These are phyloP conservation scores for Augiades crinisus DNA, from an alignment of 2,888 invertebrate genomes.

Conservation along the genomic window DNA sequence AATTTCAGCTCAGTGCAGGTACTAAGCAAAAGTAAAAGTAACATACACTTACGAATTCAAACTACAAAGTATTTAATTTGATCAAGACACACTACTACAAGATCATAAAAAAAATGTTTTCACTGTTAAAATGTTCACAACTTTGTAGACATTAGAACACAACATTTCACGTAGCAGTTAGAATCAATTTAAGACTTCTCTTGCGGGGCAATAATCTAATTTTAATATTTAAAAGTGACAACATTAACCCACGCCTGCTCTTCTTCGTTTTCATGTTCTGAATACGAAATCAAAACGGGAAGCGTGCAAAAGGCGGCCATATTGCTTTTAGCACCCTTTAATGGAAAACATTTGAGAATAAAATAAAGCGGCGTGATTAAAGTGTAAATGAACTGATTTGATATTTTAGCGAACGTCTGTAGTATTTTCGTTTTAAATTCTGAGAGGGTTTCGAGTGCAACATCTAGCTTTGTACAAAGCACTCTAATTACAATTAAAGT, in stretches of 20 bases:
- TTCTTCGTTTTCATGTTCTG: conserved; percentile 60
- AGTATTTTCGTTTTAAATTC: conserved; percentile 36
- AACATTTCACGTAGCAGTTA: conserved; percentile 39
- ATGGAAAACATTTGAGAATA: conserved; percentile 57
- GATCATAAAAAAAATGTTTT: background rate
- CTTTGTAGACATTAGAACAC: background rate
- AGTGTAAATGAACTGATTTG: conserved; percentile 69
- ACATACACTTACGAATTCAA: too few relatives aligned
- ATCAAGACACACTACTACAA: too few relatives aligned
- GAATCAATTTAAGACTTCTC: conserved; percentile 57
- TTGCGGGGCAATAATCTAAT: conserved; percentile 62
- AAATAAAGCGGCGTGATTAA: conserved; percentile 61
- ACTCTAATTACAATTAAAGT: too few relatives aligned
- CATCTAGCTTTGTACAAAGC: too few relatives aligned
- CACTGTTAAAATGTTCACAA: too few relatives aligned
- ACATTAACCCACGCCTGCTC: conserved; percentile 63
- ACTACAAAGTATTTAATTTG: too few relatives aligned
- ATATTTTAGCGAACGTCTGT: conserved; percentile 55
- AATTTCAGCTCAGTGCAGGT: too few relatives aligned
- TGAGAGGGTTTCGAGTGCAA: background rate
- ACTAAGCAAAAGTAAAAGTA: too few relatives aligned
- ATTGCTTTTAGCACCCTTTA: conserved; percentile 74
- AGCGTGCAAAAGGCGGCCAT: conserved; percentile 64
- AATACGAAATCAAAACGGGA: conserved; percentile 66
- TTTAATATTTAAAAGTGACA: conserved; percentile 75